Evolutionary conservation across 2,113 vertebrate genomes (phyloP), one percentile per base, ranked within the genome.

Genomic region (Melanerpes formicivorus): DNA sequence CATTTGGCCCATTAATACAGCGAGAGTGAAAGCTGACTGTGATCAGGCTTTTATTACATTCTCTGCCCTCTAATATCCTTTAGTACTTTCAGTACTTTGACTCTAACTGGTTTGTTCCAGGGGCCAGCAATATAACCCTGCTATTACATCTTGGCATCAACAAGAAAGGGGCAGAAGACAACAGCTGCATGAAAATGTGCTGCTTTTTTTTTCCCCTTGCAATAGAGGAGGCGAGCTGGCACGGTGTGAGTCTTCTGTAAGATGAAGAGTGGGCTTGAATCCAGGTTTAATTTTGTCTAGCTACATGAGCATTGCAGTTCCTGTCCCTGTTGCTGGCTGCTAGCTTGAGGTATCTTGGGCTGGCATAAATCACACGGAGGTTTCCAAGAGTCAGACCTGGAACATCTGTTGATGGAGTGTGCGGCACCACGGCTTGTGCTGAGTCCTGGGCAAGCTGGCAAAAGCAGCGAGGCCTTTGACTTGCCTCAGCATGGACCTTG

Each of bases 1-100:
- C 80, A 67, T 77, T 86, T 86, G 90, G 64, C 77, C 72, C 44
- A 40, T 90, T 94, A 92, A 88, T 90, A 76, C 22, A 29, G 5
- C 26, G 80, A 50, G 77, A 80, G 55, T 80, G 82, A 75, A 80
- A 83, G 80, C 84, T 92, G 87, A 55, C 54, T 83, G 14, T 60
- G 80, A 86, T 93, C 65, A 72, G 52, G 76, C 90, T 69, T 90
- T 80, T 93, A 90, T 86, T 92, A 64, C 77, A 71, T 88, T 94
- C 69, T 69, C 63, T 82, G 76, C 44, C 80, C 64, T 94, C 72
- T 69, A 48, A 73, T 86, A 73, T 64, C 50, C 83, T 59, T 48
- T 18, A 74, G 72, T 62, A 44, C 54, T 82, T 85, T 30, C 26
- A 62, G 50, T 63, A n/a, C 54, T 70, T 60, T 52, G 78, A 27